These are phyloP conservation scores for Bombus cullumanus DNA, from an alignment of 1,140 invertebrate genomes.

Conservation along the genomic window DNA sequence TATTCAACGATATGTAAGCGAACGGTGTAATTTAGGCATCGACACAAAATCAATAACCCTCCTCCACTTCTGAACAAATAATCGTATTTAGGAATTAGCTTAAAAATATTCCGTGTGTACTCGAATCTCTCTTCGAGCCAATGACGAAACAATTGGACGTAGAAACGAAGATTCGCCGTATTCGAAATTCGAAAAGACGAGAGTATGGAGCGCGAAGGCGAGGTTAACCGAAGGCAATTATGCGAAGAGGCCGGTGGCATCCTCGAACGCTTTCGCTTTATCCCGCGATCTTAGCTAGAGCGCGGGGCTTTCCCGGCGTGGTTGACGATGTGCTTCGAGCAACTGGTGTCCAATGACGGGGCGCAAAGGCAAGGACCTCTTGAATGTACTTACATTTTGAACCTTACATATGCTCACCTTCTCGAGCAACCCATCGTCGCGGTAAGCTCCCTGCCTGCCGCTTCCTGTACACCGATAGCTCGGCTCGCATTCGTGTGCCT, in stretches of 20 bases:
- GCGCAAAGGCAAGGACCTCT: conserved; percentile 64
- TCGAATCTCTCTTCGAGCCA: too few species aligned
- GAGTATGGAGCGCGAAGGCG: background rate
- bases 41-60: background rate
- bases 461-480: conserved; percentile 39
- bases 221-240: conserved; percentile 32
- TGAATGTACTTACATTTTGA: conserved; percentile 68
- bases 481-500: conserved; percentile 20
- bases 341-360: conserved; percentile 69
- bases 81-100: background rate
- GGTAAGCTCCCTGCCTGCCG: conserved; percentile 23
- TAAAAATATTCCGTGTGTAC: background rate
- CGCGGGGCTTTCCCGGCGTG: conserved; percentile 46
- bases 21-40: conserved; percentile 8
- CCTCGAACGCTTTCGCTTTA: conserved; percentile 32
- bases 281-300: conserved; percentile 41
- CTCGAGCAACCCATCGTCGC: conserved; percentile 39
- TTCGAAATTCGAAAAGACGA: too few species aligned
- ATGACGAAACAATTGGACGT: background rate
- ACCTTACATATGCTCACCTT: conserved; percentile 65
- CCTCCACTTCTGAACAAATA: background rate
- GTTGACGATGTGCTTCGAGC: conserved; percentile 54
- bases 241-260: conserved; percentile 1
- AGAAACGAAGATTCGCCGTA: background rate
- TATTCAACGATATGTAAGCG: background rate